phyloP scores from a whole-genome alignment of 2,888 invertebrate genomes.

The Penaeus monodon region DNA sequence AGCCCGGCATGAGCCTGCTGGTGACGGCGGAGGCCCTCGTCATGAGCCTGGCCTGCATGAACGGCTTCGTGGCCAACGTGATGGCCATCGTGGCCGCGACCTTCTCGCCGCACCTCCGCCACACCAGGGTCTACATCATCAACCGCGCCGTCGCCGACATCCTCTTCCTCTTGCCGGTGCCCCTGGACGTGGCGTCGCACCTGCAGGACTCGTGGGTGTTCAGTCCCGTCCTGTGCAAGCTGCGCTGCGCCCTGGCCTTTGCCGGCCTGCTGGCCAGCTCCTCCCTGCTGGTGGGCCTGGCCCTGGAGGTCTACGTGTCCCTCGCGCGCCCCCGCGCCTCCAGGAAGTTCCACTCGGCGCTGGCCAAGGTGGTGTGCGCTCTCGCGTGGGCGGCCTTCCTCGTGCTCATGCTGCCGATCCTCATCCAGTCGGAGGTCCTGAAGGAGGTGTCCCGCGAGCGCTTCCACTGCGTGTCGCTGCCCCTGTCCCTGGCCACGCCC shows the following conservation, averaged over 20 bases:
- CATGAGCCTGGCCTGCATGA: background rate
- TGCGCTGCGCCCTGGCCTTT: background rate
- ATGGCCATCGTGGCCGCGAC: background rate
- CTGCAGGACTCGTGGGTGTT: constrained; percentile 15
- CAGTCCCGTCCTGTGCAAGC: background rate
- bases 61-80: background rate
- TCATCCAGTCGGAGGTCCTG: constrained; percentile 9
- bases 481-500: background rate
- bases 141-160: constrained; percentile 11
- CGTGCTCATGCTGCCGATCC: background rate
- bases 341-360: background rate
- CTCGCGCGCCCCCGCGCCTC: background rate
- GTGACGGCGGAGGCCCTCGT: background rate
- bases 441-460: constrained; percentile 5
- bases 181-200: background rate
- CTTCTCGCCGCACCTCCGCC: background rate
- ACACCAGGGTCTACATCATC: background rate
- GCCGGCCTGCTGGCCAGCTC: background rate
- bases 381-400: background rate
- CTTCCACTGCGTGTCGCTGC: constrained; percentile 24
- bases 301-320: background rate
- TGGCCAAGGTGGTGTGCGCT: background rate
- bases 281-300: background rate
- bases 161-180: constrained; percentile 1
- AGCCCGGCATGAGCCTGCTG: background rate